A percentile compares a stretch with the other conserved stretches of the same genome.
These are phyloP conservation scores for Callospermophilus lateralis DNA, from an alignment of 2,113 vertebrate species.

Conservation along the genomic window DNA sequence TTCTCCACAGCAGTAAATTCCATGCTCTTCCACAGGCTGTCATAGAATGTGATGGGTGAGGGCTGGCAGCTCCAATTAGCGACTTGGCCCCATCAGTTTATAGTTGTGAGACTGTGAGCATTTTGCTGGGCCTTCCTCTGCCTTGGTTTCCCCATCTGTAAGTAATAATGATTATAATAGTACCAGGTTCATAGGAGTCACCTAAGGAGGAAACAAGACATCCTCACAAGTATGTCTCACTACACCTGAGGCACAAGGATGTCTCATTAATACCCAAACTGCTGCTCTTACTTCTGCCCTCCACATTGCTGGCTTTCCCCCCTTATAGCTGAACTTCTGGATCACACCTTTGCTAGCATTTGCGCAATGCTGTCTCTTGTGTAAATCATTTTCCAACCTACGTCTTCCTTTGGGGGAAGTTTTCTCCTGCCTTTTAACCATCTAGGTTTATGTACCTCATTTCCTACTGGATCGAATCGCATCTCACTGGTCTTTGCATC, in stretches of 20 bases:
- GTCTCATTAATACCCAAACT: background rate
- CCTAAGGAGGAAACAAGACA: background rate
- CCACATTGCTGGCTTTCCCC: accelerated
- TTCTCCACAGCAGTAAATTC: background rate
- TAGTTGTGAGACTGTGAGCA: background rate
- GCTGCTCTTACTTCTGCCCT: background rate
- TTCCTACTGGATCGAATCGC: background rate
- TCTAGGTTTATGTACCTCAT: background rate
- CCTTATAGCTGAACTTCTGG: background rate
- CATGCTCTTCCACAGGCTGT: accelerated
- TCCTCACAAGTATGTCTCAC: background rate
- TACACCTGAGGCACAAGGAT: background rate
- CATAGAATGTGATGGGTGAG: background rate
- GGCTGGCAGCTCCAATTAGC: background rate
- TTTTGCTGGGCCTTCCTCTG: background rate
- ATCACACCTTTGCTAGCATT: background rate
- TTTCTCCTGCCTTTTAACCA: background rate
- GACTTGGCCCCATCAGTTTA: background rate
- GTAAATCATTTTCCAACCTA: background rate
- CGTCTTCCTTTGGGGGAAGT: background rate
- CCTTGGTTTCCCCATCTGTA: background rate
- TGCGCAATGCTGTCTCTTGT: background rate
- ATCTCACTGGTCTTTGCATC: background rate
- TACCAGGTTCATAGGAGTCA: background rate
- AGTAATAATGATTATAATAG: background rate